Conservation (phyloP, 2,888 invertebrate genomes). For the Encarsia formosa region DNA sequence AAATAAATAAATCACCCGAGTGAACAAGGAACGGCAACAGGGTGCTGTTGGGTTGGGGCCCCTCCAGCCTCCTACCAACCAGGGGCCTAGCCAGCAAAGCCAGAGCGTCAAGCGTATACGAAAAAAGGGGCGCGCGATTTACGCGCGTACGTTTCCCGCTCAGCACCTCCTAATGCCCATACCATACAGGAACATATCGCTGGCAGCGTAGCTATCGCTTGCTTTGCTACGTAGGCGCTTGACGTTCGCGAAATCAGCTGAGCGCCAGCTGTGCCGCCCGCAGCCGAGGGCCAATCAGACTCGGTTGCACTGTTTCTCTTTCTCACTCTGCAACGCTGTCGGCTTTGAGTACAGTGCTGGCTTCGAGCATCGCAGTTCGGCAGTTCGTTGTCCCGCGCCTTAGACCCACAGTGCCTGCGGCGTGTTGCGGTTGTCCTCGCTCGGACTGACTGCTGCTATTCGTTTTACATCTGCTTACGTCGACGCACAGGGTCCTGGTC, state of each 20-base stretch:
- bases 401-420: too few species aligned
- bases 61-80: background rate
- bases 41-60: too few species aligned
- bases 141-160: constrained; percentile 49
- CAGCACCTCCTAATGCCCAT: constrained; percentile 19
- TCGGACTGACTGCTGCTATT: too few species aligned
- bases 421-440: too few species aligned
- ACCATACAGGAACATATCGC: background rate
- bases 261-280: constrained; percentile 48
- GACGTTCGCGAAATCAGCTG: constrained; percentile 42
- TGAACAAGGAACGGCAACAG: too few species aligned
- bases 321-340: background rate
- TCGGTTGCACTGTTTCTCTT: background rate
- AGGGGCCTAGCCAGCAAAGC: constrained; percentile 25
- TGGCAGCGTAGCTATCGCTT: background rate
- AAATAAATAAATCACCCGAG: too few species aligned
- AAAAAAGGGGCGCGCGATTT: constrained; percentile 37
- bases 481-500: too few species aligned
- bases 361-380: too few species aligned
- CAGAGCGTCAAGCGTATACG: too few species aligned
- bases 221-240: background rate
- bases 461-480: too few species aligned
- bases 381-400: too few species aligned
- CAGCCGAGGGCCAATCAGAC: constrained; percentile 36
- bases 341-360: too few species aligned